These are phyloP conservation scores for Panzeria rudis DNA, from an alignment of 2,888 invertebrate genomes.

Conservation along the genomic window DNA sequence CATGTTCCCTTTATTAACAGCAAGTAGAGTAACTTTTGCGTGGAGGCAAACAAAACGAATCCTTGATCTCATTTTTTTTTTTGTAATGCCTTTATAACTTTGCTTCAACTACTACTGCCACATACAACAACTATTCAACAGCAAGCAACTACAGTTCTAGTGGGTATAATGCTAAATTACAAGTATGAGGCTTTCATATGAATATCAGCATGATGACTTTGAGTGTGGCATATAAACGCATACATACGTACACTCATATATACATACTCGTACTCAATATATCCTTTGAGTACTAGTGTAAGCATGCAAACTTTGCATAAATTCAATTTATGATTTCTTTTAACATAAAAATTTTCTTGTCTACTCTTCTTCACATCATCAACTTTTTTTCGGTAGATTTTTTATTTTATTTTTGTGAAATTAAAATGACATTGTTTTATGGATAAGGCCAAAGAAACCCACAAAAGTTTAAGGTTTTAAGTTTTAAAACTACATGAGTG, in stretches of 20 bases:
- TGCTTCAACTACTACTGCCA: constrained; percentile 29
- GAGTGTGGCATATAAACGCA: constrained; percentile 10
- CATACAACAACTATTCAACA: constrained; percentile 25
- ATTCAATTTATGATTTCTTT: constrained; percentile 72
- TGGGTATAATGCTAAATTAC: constrained; percentile 33
- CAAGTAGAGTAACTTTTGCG: constrained; percentile 13
- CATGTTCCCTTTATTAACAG: constrained; percentile 25
- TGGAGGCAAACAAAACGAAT: constrained; percentile 40
- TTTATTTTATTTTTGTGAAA: neutral
- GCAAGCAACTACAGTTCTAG: constrained; percentile 23
- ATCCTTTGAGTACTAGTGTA: constrained; percentile 66
- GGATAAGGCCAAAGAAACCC: constrained; percentile 2
- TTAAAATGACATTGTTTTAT: constrained; percentile 45
- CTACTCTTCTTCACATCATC: constrained; percentile 24
- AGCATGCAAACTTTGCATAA: constrained; percentile 72
- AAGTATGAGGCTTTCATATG: constrained; percentile 28
- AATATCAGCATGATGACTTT: constrained; percentile 36
- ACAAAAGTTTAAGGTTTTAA: constrained; percentile 38
- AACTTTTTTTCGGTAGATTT: constrained; percentile 4
- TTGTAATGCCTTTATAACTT: constrained; percentile 40
- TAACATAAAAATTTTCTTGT: constrained; percentile 63
- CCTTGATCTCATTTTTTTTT: constrained; percentile 69
- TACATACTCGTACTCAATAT: constrained; percentile 39
- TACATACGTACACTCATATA: neutral
- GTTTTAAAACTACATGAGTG: neutral